Percentiles rank a stretch among this genome's conserved stretches.
Evolutionary conservation across 2,888 invertebrate genomes (phyloP).

Genomic region (Rhagonycha fulva): DNA sequence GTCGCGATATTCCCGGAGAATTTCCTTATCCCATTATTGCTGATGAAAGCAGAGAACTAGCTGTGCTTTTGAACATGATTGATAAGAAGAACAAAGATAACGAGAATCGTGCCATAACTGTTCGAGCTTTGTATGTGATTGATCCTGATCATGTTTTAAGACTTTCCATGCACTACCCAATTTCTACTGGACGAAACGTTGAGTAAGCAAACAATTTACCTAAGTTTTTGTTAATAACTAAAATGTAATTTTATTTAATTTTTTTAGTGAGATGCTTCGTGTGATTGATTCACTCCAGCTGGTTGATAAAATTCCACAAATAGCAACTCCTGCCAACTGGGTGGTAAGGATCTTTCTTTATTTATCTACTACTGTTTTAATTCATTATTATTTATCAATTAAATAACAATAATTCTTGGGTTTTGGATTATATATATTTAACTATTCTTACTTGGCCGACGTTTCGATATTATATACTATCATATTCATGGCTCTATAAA

Average conservation of each 20-base stretch:
- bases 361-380: background rate
- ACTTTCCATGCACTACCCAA: conserved; percentile 82
- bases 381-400: no score
- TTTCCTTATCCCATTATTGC: conserved; percentile 85
- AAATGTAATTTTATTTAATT: background rate
- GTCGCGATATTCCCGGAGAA: conserved; percentile 69
- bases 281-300: conserved; percentile 83
- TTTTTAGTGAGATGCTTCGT: conserved; percentile 78
- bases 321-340: conserved; percentile 52
- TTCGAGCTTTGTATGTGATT: conserved; percentile 78
- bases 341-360: conserved; percentile 37
- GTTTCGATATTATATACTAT: no score
- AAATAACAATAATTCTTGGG: no score
- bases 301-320: conserved; percentile 66
- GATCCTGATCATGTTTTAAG: conserved; percentile 80
- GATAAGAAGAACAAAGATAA: conserved; percentile 73
- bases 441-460: no score
- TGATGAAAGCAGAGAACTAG: conserved; percentile 72
- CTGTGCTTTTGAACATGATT: conserved; percentile 77
- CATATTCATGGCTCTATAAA: no score
- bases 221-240: conserved; percentile 1
- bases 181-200: conserved; percentile 84
- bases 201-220: conserved; percentile 65
- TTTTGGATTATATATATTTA: no score
- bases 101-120: conserved; percentile 69